Evolutionary conservation across 1,140 invertebrate genomes (phyloP), one percentile per base, ranked within the genome.

Genomic region (Rhagoletis pomonella): DNA sequence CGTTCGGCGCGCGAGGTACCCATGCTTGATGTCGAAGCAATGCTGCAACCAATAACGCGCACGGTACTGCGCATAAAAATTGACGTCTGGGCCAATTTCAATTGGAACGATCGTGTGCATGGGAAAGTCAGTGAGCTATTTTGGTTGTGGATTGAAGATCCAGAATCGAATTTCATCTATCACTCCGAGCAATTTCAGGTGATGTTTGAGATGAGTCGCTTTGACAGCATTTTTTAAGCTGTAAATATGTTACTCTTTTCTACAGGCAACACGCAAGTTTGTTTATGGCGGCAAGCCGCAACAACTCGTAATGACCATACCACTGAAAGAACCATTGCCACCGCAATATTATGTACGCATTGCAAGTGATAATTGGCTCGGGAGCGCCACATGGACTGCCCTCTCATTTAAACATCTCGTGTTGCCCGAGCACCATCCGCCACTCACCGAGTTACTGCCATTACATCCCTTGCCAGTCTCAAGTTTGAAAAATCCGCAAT

Each of bases 111-210:
- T 91, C 95, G 95, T 88, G 94, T 98, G 87, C 98, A 99, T 92
- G 98, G 98, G 0, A 97, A 96, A 92, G 95, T 95, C 10, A 95
- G 96, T 1, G 98, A 99, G 94, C 95, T 96, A 2, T 99, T 99
- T 93, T 99, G 98, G 97, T 96, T 99, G 85, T 99, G 99, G 98
- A 96, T 99, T 17, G 98, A 99, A 94, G 98, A 99, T 94, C 96
- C 98, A 0, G 97, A 98, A 14, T 97, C 95, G 87, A 98, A 99
- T 93, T 96, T 96, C 89, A 99, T 99, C 91, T 99, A 99, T 93
- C 99, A 99, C 94, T 97, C 97, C 85, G 99, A 99, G 92, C 97
- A 97, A 90, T 97, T 99, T 92, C 95, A 97, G 14, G 88, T 88
- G 3, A 69, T 58, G 39, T 55, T 77, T 77, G 5, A 50, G 10